Base-by-base conservation (phyloP, 2,888 invertebrate species). In the Mactromeris polynyma region DNA sequence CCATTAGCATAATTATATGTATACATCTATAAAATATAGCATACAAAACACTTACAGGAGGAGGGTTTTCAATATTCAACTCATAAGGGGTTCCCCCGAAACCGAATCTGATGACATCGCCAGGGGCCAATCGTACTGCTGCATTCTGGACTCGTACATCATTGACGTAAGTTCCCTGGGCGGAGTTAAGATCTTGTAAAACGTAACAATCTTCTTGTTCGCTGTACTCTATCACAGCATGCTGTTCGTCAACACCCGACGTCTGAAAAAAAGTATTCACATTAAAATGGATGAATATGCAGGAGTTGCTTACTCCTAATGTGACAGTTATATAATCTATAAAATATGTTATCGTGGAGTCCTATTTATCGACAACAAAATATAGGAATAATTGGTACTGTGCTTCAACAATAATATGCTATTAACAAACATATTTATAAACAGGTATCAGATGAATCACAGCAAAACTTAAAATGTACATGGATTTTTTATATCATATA, bases 161-260 rank as follows among this genome's bases (percentile, higher is more conserved):
- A 90, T 97, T 97, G 11, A 97, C 96, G 92, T 96, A 97, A 17
- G 97, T 97, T 21, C 97, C 97, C 88, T 96, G 96, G n/a, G 95
- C 93, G 6, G 96, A 95, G 93, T 97, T 96, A 36, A 97, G 92
- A 92, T 97, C 97, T 93, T 97, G 96, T 4, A 97, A 93, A 2
- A 97, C 95, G 89, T 94, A 96, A 82, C 96, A 96, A 54, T 96
- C 95, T 81, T 97, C 96, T 58, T 95, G 94, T 51, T 96, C 96
- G 83, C 95, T 95, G 93, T 95, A 96, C 85, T 97, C 97, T 40
- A 97, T 94, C 0, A 96, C 94, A 33, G 96, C 96, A 93, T 97
- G 97, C 86, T 97, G 96, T 54, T 93, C 93, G 89, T 97, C 97
- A 0, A 96, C 94, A 21, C 95, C 95, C 33, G 93, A 89, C 36